Conservation (phyloP, 1,140 invertebrate genomes). For the Metaphire vulgaris region DNA sequence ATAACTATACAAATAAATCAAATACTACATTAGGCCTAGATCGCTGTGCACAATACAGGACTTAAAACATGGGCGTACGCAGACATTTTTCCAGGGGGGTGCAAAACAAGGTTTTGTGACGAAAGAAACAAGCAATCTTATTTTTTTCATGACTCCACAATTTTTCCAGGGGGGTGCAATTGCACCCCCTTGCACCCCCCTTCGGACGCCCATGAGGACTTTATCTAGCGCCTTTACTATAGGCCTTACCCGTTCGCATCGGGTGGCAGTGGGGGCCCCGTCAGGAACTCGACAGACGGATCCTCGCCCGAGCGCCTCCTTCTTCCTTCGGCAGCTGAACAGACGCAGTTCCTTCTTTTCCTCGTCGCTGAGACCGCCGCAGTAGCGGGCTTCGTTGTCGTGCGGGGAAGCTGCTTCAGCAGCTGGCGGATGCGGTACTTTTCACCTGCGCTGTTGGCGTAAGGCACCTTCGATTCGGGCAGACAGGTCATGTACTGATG, state of each 20-base stretch:
- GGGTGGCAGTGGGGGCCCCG: slow-evolving; percentile 57
- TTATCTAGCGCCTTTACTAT: background rate
- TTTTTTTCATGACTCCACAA: too few relatives aligned
- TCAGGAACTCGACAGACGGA: slow-evolving; percentile 64
- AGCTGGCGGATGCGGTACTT: background rate
- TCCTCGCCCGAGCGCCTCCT: slow-evolving; percentile 84
- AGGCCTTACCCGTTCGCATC: background rate
- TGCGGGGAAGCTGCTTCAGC: slow-evolving; percentile 57
- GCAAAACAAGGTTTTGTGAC: too few relatives aligned
- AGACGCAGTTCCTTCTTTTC: slow-evolving; percentile 79
- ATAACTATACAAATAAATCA: background rate
- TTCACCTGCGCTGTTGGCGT: background rate
- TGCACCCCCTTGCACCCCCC: too few relatives aligned
- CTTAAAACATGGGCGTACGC: too few relatives aligned
- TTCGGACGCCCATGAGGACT: background rate
- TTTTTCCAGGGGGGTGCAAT: too few relatives aligned
- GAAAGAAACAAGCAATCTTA: too few relatives aligned
- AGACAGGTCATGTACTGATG: background rate
- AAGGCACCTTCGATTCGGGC: background rate
- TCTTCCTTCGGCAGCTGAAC: slow-evolving; percentile 84
- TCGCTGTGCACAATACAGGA: background rate
- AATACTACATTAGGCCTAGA: background rate
- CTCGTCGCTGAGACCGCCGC: slow-evolving; percentile 81
- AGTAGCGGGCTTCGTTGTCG: slow-evolving; percentile 71
- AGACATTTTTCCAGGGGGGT: too few relatives aligned